Base-by-base conservation (phyloP, 2,888 invertebrate genomes). In the Lasius platythorax region DNA sequence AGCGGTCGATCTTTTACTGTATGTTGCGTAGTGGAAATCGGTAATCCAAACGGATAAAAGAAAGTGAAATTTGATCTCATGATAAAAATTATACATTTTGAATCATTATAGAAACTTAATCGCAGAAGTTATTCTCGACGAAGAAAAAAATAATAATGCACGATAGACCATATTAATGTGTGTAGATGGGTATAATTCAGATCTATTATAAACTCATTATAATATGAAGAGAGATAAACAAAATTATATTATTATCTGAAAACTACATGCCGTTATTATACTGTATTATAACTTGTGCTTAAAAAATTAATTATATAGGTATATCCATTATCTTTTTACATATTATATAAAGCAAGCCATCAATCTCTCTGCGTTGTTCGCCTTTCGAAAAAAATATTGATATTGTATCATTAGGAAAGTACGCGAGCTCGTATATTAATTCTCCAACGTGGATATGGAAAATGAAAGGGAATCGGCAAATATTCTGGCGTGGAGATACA, bases 401-500 rank as follows among this genome's bases (percentile, higher is more conserved):
- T 79, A 70, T 58, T 58, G 83, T 46, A 67, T 76, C 85, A 84
- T 85, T 79, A 79, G 68, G 30, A 23, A 79, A 68, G 64, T 82
- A 68, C 76, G 66, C 72, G 70, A 61, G 64, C 84, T 66, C 61
- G 74, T 73, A 81, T 90, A 88, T 91, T 88, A 87, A 91, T 91
- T 89, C 83, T 72, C 66, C 68, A 58, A 73, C 67, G 33, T 61
- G 82, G 68, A 64, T 72, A 78, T 68, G 43, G 75, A 81, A 87
- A 89, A 87, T 85, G 89, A 88, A 91, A 87, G 85, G 53, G 70
- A 84, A 88, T 87, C 84, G 87, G 56, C 78, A 67, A 87, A 82
- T 85, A 84, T 82, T 66, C 64, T 46, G 74, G 53, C 46, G 66
- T 28, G 53, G 23, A 73, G 56, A 63, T 37, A 43, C 28, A 82